phyloP scores from a whole-genome alignment of 2,888 invertebrate species.

The Apeira syringaria region DNA sequence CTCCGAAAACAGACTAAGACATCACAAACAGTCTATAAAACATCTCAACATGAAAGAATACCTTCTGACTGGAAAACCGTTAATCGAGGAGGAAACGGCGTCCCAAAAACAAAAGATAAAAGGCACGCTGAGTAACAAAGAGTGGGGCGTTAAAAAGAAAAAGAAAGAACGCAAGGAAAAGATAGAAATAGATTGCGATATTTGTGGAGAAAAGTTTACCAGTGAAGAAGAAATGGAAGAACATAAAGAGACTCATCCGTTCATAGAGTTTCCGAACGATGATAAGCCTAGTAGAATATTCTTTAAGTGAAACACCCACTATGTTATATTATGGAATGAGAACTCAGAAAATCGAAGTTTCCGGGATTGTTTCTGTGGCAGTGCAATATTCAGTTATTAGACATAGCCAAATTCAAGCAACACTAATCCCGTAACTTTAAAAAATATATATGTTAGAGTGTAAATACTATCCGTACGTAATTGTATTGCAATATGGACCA shows the following conservation, averaged over 20 bases:
- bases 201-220: slow-evolving; percentile 69
- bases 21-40: slow-evolving; percentile 66
- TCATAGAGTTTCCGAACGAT: slow-evolving; percentile 76
- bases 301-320: slow-evolving; percentile 61
- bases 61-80: slow-evolving; percentile 57
- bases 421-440: too few relatives aligned
- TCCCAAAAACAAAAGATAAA: slow-evolving; percentile 45
- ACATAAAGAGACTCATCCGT: slow-evolving; percentile 75
- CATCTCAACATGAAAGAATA: slow-evolving; percentile 71
- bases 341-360: too few relatives aligned
- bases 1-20: slow-evolving; percentile 66
- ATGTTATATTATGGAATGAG: slow-evolving; percentile 23
- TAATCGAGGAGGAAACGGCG: slow-evolving; percentile 49
- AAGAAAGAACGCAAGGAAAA: slow-evolving; percentile 36
- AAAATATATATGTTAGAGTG: too few relatives aligned
- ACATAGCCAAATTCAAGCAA: too few relatives aligned
- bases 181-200: slow-evolving; percentile 55
- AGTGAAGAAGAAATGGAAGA: slow-evolving; percentile 62
- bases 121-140: slow-evolving; percentile 39
- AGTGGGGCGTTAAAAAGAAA: slow-evolving; percentile 48
- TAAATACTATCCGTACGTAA: too few relatives aligned
- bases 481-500: too few relatives aligned
- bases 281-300: slow-evolving; percentile 78
- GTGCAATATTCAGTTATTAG: too few relatives aligned
- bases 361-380: too few relatives aligned